A percentile compares a stretch with the other conserved stretches of the same genome.
Conservation (phyloP, 2,888 invertebrate genomes). For the Cerceris ruficornis region DNA sequence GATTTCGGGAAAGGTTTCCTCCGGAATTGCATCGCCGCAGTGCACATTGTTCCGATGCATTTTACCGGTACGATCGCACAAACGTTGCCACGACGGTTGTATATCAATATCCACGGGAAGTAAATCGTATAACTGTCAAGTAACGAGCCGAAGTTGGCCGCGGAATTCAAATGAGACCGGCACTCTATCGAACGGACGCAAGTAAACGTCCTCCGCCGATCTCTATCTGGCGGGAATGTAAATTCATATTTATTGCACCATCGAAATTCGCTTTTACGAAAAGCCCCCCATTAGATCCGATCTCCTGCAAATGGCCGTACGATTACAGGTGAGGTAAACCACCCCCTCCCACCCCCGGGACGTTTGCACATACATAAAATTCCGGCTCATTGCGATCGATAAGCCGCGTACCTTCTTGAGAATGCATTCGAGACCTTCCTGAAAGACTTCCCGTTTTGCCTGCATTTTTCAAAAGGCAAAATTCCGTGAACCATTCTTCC, state of each 20-base stretch:
- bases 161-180: constrained; percentile 7
- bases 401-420: not conserved
- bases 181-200: not conserved
- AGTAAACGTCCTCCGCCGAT: no score
- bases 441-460: no score
- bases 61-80: not conserved
- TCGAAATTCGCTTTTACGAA: constrained; percentile 10
- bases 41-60: not conserved
- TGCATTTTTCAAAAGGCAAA: not conserved
- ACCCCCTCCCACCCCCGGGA: not conserved
- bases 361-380: constrained; percentile 1
- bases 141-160: not conserved
- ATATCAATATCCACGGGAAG: constrained; percentile 2
- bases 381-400: not conserved
- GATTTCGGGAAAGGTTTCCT: not conserved
- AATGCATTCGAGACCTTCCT: not conserved
- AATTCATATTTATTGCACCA: constrained; percentile 6
- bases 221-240: constrained; percentile 3
- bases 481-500: not conserved
- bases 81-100: not conserved
- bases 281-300: constrained; percentile 19
- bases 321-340: constrained; percentile 22
- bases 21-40: constrained; percentile 3
- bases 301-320: constrained; percentile 26
- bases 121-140: constrained; percentile 8